phyloP scores from a whole-genome alignment of 2,797 vertebrate species.

The Ctenosaura bakeri region DNA sequence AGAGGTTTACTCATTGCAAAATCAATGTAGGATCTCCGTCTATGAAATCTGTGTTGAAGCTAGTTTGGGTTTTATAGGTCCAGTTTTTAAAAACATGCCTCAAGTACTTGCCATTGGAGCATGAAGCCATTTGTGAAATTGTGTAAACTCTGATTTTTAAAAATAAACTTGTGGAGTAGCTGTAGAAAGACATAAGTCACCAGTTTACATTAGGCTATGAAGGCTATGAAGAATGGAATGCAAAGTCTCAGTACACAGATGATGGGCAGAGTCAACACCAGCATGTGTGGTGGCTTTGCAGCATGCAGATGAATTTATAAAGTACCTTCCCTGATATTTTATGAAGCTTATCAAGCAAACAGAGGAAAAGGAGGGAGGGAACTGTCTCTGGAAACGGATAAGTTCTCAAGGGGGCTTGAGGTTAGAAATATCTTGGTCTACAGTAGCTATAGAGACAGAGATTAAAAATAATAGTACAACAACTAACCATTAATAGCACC shows the following conservation, averaged over 20 bases:
- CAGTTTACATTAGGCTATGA: conserved; percentile 43
- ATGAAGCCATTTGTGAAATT: too few species aligned
- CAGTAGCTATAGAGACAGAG: background rate
- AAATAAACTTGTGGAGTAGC: background rate
- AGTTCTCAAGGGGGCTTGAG: background rate
- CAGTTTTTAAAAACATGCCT: too few species aligned
- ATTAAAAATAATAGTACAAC: background rate
- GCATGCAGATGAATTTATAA: conserved; percentile 35
- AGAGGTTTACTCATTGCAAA: too few species aligned
- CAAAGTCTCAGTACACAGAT: conserved; percentile 38
- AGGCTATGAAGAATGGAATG: conserved; percentile 33
- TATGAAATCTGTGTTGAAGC: too few species aligned
- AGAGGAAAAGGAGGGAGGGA: background rate
- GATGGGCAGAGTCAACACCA: conserved; percentile 20
- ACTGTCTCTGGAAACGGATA: conserved; percentile 20
- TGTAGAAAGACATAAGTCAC: conserved; percentile 3
- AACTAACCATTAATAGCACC: background rate
- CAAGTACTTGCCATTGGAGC: too few species aligned
- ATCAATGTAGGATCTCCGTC: too few species aligned
- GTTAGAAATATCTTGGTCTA: background rate
- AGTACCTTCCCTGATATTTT: conserved; percentile 2
- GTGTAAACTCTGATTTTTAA: too few species aligned
- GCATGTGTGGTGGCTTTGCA: background rate
- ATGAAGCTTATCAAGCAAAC: conserved; percentile 22
- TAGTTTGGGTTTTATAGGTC: too few species aligned